phyloP scores from a whole-genome alignment of 2,888 invertebrate species.

The Morinoia aosen region DNA sequence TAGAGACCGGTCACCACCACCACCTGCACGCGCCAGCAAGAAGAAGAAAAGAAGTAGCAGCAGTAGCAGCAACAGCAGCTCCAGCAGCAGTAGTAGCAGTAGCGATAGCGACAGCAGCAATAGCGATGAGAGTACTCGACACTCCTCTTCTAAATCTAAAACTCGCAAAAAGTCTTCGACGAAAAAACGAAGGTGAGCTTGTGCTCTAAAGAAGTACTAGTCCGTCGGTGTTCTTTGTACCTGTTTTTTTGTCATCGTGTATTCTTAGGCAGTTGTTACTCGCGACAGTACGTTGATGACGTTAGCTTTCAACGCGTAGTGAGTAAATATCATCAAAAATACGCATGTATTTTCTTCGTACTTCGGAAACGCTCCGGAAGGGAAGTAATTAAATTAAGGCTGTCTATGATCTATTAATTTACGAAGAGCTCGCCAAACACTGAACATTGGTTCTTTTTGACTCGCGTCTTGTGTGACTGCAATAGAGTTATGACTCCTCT shows the following conservation, averaged over 20 bases:
- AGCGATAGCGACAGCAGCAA: neutral
- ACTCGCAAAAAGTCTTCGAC: conserved; percentile 17
- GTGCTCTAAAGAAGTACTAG: neutral
- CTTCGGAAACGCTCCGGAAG: neutral
- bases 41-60: conserved; percentile 33
- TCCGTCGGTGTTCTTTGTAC: neutral
- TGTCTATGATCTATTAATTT: too few relatives aligned
- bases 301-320: neutral
- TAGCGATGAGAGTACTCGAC: neutral
- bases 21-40: neutral
- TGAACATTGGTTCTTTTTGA: neutral
- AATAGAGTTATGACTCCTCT: neutral
- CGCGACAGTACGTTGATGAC: neutral
- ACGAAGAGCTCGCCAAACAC: too few relatives aligned
- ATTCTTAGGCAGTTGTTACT: neutral
- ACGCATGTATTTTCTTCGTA: neutral
- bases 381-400: too few relatives aligned
- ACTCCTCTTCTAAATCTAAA: neutral
- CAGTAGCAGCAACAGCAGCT: neutral
- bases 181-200: conserved; percentile 36
- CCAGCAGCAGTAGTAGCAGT: conserved; percentile 44
- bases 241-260: neutral
- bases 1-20: conserved; percentile 48
- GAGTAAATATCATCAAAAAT: neutral
- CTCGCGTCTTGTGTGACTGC: neutral